Evolutionary conservation across 2,888 invertebrate genomes (phyloP), one percentile per base, ranked within the genome.

Genomic region (Nymphalis c-album): DNA sequence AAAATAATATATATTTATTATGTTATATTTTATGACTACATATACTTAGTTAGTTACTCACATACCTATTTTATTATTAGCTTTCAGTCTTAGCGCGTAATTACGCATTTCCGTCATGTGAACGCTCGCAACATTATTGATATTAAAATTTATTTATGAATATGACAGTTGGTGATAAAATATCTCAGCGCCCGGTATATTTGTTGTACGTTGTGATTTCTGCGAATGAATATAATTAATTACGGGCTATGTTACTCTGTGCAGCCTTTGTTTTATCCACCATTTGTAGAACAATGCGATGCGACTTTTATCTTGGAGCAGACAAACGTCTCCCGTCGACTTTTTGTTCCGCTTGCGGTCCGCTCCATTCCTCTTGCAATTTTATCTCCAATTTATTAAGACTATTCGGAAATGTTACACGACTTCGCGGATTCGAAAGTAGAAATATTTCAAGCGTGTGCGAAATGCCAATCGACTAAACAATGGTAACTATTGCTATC

Each of bases 151-250:
- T 85, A 88, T 88, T 87, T 88, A 88, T 83, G 79, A 79, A 81
- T 76, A 80, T 78, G 77, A 72, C 80, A 80, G 77, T 80, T 76
- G 82, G 85, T 84, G 88, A 89, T 90, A 87, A 88, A 87, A 84
- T 83, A 80, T 84, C 82, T 85, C 81, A 81, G 78, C 80, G 76
- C 75, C 70, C 80, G 78, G 80, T 80, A 76, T 79, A 78, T 83
- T 84, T 85, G 82, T 86, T 83, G 22, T 84, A 82, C 79, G 77
- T 78, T 79, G 82, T 80, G 82, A 85, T 87, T 89, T 90, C 90
- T 85, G 82, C 84, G 90, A 90, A 90, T 78, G 81, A 79, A 78
- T 77, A 84, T 85, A 90, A 91, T 91, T 90, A 91, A 90, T 91
- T 88, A 88, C 85, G 83, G 83, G 79, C 80, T 79, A 85, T 82